phyloP scores from a whole-genome alignment of 2,113 vertebrate species.

The Gobius niger region DNA sequence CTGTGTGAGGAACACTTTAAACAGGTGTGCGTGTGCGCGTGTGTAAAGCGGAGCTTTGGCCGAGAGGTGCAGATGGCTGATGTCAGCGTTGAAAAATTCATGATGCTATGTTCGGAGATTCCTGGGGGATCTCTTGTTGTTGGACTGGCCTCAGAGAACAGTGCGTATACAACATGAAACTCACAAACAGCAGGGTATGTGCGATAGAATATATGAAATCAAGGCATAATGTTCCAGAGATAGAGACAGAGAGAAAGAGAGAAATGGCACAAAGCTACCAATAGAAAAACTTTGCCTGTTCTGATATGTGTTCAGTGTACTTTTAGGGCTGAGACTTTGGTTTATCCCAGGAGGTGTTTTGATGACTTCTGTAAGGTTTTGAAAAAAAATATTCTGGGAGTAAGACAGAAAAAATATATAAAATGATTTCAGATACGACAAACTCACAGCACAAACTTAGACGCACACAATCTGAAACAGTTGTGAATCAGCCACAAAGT shows the following conservation, averaged over 20 bases:
- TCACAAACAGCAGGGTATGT: constrained; percentile 13
- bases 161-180: constrained; percentile 23
- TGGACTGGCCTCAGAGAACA: constrained; percentile 67
- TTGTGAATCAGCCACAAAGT: too few species aligned
- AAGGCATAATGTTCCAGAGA: constrained; percentile 19
- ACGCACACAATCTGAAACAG: too few species aligned
- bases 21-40: constrained; percentile 25
- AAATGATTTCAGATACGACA: neutral
- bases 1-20: constrained; percentile 14
- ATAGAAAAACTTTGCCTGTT: neutral
- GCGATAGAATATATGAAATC: constrained; percentile 15
- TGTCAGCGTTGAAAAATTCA: constrained; percentile 77
- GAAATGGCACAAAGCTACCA: constrained; percentile 6
- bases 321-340: neutral
- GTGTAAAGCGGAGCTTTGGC: constrained; percentile 31
- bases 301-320: neutral
- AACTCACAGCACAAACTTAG: neutral
- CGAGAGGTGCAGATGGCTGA: constrained; percentile 65
- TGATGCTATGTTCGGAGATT: constrained; percentile 75
- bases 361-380: constrained; percentile 7
- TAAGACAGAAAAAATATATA: neutral
- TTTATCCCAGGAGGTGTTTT: neutral
- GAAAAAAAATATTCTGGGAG: constrained; percentile 1
- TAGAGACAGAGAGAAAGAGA: constrained; percentile 27
- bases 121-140: constrained; percentile 70